Evolutionary conservation across 2,113 vertebrate genomes (phyloP), one percentile per base, ranked within the genome.

Genomic region (Mormoops blainvillei): DNA sequence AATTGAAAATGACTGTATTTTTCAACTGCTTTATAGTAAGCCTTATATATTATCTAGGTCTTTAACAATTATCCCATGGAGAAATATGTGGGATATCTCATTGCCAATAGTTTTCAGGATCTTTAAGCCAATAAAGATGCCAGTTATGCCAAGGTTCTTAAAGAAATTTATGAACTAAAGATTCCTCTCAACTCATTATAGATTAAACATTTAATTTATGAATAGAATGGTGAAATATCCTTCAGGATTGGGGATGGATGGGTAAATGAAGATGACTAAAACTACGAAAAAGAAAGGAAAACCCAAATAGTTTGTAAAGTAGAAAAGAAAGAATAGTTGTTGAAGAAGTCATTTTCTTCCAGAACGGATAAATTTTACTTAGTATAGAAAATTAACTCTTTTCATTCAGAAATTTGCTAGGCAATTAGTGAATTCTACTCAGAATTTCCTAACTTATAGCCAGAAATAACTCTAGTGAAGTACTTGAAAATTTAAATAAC

Each of bases 401-500:
- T 86, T 92, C 38, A 43, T 43, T 95, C 4, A 95, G 10, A 96
- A 84, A 67, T 70, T 70, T 2, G 24, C 36, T 89, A 73, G 28
- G 56, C 45, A 76, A 58, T 76, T 81, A 24, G 41, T 58, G 73
- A 94, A 38, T 91, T 94, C 8, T 89, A 31, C 31, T 81, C 87
- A 87, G 20, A 87, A 68, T 87, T 86, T 86, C 85, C 20, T 9
- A 58, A 4, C 68, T 68, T 92, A 45, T 58, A 78, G 11, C 20
- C 41, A 52, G 33, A 93, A 92, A 67, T 87, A 94, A 28, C 58
- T 95, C 0, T 71, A 36, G 3, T 88, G 31, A 82, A 70, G 68
- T 80, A 41, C 80, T 96, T 89, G 19, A 92, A 92, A 78, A n/a
- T 87, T 70, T 90, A 52, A 77, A n/a, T 50, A 76, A 84, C 8